phyloP scores from a whole-genome alignment of 2,888 invertebrate genomes.

The Hanleya hanleyi region DNA sequence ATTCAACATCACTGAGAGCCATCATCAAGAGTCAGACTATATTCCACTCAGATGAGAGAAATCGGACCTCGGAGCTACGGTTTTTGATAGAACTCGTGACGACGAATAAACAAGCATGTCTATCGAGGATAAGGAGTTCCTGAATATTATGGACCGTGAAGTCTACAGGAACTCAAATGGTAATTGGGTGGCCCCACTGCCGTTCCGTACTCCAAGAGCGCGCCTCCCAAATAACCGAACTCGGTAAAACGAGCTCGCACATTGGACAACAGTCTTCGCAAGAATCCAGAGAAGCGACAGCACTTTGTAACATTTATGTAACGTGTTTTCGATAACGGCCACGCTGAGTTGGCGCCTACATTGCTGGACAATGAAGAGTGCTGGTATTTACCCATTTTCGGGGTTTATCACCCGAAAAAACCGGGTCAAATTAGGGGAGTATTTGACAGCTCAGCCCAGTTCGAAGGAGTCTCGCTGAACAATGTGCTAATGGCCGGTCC shows the following conservation, averaged over 20 bases:
- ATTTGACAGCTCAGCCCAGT: no score
- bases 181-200: constrained; percentile 24
- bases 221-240: constrained; percentile 21
- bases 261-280: not conserved
- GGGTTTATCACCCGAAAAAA: no score
- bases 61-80: not conserved
- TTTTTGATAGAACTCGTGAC: constrained; percentile 10
- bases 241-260: not conserved
- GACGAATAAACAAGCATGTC: constrained; percentile 20
- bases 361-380: no score
- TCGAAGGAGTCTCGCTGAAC: no score
- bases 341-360: no score
- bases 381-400: constrained; percentile 17
- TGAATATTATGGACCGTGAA: constrained; percentile 13
- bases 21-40: no score
- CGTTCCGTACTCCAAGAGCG: constrained; percentile 2
- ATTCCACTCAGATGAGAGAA: no score
- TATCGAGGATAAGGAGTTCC: constrained; percentile 17
- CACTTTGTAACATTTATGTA: no score
- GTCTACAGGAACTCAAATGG: constrained; percentile 10
- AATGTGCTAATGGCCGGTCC: no score
- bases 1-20: constrained; percentile 20
- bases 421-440: no score
- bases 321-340: no score
- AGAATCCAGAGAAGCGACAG: constrained; percentile 17